Evolutionary conservation across 1,140 invertebrate species (phyloP), one percentile per base, ranked within the genome.

Genomic region (Zaprionus gabonicus): DNA sequence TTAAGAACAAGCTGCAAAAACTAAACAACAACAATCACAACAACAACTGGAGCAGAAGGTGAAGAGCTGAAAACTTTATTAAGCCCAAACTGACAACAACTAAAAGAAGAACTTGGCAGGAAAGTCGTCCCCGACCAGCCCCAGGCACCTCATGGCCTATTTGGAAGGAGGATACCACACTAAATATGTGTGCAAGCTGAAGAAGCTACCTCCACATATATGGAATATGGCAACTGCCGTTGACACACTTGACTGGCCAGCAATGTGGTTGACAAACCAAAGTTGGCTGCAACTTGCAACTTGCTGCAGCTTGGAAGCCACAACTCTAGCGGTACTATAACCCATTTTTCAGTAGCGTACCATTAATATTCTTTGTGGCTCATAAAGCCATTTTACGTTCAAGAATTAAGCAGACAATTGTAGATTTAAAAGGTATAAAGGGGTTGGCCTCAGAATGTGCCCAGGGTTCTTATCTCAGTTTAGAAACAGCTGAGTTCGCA

Each of bases 301-400:
- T 17, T 56, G 64, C 57, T 49, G 28, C 36, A 56, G n/a, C 23
- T 56, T 56, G 53, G 36, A 38, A 38, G 12, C n/a, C 3, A 1
- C 25, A 1, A 12, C 20, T 23, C 13, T 71, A 68, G 64, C 75
- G 75, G 75, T 77, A 63, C 64, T 68, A 73, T 63, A 77, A 73
- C 70, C 53, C 51, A 73, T 68, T 77, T 77, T 12, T 12, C 36
- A 46, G n/a, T 51, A 15, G 25, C n/a, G 12, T 10, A 7, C 36
- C 25, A 70, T 55, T 70, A 55, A 31, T 6, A 31, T 34, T 64
- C 23, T 51, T 5, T 15, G 13, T 31, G 51, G 5, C 31, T 17
- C 25, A 55, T 51, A 51, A 51, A 31, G 27, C 4, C 5, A 51
- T n/a, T 55, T 55, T 38, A 38, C 38, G 25, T 15, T 10, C 31